A percentile compares a stretch with the other conserved stretches of the same genome.
These are phyloP conservation scores for Pelusios castaneus DNA, from an alignment of 2,113 vertebrate genomes.

Conservation along the genomic window DNA sequence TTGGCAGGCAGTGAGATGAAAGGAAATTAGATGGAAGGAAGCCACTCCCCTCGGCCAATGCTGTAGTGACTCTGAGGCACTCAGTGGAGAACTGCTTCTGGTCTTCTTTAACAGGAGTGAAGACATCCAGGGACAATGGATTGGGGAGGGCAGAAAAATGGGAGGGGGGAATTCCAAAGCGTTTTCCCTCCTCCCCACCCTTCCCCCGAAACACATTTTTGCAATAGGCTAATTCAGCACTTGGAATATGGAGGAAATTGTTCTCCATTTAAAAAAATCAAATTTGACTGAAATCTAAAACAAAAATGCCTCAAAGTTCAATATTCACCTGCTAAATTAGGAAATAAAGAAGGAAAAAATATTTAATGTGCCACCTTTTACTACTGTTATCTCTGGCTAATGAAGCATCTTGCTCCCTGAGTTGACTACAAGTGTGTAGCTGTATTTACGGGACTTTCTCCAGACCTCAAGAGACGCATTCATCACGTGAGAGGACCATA, in stretches of 20 bases:
- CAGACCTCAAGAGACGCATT: neutral
- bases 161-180: rapidly evolving
- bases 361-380: neutral
- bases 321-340: neutral
- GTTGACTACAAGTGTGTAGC: neutral
- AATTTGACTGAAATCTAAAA: neutral
- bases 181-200: rapidly evolving
- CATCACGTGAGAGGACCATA: slow-evolving; percentile 6
- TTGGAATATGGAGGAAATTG: rapidly evolving
- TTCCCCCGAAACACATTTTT: rapidly evolving
- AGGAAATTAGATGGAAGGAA: neutral
- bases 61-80: neutral
- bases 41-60: neutral
- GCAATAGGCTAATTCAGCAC: neutral
- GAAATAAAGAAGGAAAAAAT: neutral
- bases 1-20: neutral
- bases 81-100: rapidly evolving
- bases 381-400: neutral
- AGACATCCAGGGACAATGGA: rapidly evolving
- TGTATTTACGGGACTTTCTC: neutral
- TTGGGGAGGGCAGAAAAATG: neutral
- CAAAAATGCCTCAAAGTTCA: neutral
- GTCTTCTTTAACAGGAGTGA: rapidly evolving
- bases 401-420: neutral
- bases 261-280: neutral